phyloP scores from a whole-genome alignment of 1,140 invertebrate species.

The Trichonephila clavipes region DNA sequence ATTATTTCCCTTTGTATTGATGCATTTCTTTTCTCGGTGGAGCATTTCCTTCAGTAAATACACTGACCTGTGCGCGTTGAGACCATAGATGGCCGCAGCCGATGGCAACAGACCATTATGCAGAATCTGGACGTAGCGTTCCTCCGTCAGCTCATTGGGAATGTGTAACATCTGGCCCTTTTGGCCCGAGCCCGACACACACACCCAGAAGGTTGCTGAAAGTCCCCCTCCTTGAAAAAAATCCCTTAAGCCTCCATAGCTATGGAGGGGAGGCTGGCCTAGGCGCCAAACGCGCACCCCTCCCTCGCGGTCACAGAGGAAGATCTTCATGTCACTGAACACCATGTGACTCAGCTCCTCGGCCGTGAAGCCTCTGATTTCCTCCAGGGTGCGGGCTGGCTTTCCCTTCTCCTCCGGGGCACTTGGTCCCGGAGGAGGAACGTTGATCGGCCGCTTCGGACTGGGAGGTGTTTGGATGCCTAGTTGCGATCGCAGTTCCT shows the following conservation, averaged over 20 bases:
- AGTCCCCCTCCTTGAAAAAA: slow-evolving; percentile 60
- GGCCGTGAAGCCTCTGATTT: slow-evolving; percentile 11
- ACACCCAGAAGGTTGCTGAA: slow-evolving; percentile 70
- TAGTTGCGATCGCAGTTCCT: slow-evolving; percentile 65
- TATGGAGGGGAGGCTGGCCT: slow-evolving; percentile 63
- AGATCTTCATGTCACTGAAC: slow-evolving; percentile 71
- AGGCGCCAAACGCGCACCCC: slow-evolving; percentile 61
- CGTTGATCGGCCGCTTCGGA: slow-evolving; percentile 25
- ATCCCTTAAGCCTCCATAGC: slow-evolving; percentile 42
- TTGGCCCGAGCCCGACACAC: slow-evolving; percentile 59
- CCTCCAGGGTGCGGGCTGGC: slow-evolving; percentile 39
- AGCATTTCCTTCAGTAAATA: too few species aligned
- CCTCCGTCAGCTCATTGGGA: slow-evolving; percentile 73
- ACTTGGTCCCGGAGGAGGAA: not conserved
- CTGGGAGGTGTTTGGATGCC: slow-evolving; percentile 68
- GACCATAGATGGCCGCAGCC: slow-evolving; percentile 70
- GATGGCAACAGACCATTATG: slow-evolving; percentile 72
- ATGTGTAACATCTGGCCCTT: slow-evolving; percentile 69
- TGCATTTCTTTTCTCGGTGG: too few species aligned
- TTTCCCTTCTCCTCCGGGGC: slow-evolving; percentile 13
- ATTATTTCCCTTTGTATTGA: too few species aligned
- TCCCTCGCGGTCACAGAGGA: slow-evolving; percentile 51
- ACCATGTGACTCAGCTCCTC: slow-evolving; percentile 59
- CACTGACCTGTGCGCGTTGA: slow-evolving; percentile 70
- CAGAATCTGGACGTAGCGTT: slow-evolving; percentile 72